Base-by-base conservation (phyloP, 2,888 invertebrate species). In the Troides aeacus region DNA sequence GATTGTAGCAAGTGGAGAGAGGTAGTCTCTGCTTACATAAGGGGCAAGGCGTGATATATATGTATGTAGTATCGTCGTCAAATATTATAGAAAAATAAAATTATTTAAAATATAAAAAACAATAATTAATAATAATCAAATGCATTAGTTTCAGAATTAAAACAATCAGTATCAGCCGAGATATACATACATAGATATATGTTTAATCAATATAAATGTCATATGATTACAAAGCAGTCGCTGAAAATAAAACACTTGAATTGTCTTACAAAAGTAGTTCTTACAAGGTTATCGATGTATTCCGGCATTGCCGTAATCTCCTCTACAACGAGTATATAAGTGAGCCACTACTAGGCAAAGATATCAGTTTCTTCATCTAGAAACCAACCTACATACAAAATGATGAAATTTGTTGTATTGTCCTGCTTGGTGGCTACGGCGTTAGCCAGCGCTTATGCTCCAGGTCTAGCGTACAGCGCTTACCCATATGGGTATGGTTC, bases 331-430 rank as follows among this genome's bases (percentile, higher is more conserved):
- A 79, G 82, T 70, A 70, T 70, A 70, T 63, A 70, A 63, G 21
- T 21, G 42, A 24, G 23, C 59, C n/a, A 50, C 24, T 60, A 39
- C n/a, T 21, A 50, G 1, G 5, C 8, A 74, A 74, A 69, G 72
- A 81, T 79, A 91, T 90, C 89, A 90, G 89, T 84, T 83, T 77
- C 74, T 78, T 74, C 80, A 76, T 76, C 64, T 76, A 81, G 77
- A 79, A 76, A 79, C 68, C 85, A 88, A 90, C 89, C 90, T 89
- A 84, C 81, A 82, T 74, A 78, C 85, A 89, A 79, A 76, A 93
- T 93, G 93, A 82, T 92, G 84, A 92, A 92, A 81, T 84, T 93
- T 93, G 93, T 94, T 92, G 94, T 94, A 86, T 93, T 95, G 90
- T 94, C 93, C 81, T 94, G 94, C 88, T 82, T 94, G 78, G 76